Evolutionary conservation across 2,888 invertebrate genomes (phyloP).

Genomic region (Tetanocera ferruginea): DNA sequence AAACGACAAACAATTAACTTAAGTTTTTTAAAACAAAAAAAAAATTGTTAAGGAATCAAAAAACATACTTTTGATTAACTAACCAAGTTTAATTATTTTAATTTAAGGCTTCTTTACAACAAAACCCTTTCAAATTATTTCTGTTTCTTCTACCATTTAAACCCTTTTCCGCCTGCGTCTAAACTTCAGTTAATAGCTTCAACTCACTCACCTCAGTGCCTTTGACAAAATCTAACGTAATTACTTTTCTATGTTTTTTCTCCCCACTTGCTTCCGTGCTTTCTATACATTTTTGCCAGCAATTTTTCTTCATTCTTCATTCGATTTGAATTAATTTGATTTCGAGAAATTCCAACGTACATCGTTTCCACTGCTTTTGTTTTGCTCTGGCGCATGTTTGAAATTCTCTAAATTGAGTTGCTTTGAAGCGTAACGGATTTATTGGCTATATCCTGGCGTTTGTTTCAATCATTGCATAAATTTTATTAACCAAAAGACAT

Average conservation of each 20-base stretch:
- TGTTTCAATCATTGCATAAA: constrained; percentile 11
- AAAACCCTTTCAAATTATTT: background rate
- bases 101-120: no score
- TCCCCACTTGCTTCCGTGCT: background rate
- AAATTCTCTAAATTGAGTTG: background rate
- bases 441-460: background rate
- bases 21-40: background rate
- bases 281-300: background rate
- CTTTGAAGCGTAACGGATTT: constrained; percentile 2
- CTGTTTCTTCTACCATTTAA: background rate
- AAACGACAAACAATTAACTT: background rate
- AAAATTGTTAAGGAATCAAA: background rate
- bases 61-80: no score
- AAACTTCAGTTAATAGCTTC: no score
- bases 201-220: background rate
- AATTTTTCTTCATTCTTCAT: background rate
- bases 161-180: no score
- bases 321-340: background rate
- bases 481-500: background rate
- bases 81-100: no score
- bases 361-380: background rate
- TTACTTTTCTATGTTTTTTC: background rate
- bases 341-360: background rate
- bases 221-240: background rate
- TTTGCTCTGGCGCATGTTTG: background rate